Percentiles rank a stretch among this genome's conserved stretches.
Conservation (phyloP, 2,888 invertebrate genomes). For the Pherbina coryleti region DNA sequence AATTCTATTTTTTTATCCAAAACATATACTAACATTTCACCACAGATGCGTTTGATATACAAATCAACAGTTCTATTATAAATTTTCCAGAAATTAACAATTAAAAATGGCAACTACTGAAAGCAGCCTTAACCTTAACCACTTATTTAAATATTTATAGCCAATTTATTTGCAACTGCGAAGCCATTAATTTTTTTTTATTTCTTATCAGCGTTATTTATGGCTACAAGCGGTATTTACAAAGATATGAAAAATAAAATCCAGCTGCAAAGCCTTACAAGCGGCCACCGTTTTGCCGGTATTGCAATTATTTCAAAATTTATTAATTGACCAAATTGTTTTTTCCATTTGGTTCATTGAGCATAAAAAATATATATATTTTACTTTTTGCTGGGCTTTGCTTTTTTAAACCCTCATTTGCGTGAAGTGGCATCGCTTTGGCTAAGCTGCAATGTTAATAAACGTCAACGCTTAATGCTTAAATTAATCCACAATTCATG, state of each 20-base stretch:
- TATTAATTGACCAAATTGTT: conserved; percentile 23
- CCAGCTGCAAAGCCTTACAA: neutral
- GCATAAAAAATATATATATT: too few relatives aligned
- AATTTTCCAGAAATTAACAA: conserved; percentile 2
- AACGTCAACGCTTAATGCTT: conserved; percentile 35
- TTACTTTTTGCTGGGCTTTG: neutral
- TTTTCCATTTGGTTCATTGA: neutral
- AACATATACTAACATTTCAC: too few relatives aligned
- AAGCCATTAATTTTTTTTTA: neutral
- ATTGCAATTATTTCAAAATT: conserved; percentile 4
- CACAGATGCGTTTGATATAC: too few relatives aligned
- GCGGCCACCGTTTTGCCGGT: neutral
- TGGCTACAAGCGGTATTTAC: conserved; percentile 6
- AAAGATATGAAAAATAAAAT: neutral
- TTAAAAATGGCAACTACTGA: neutral
- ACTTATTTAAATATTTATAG: neutral
- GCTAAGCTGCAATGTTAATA: neutral
- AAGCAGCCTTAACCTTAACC: neutral
- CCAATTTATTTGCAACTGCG: conserved; percentile 13
- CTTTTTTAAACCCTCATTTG: neutral
- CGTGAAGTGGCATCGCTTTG: neutral
- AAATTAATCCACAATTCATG: conserved; percentile 53
- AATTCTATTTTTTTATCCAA: neutral
- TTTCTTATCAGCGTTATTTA: conserved; percentile 25
- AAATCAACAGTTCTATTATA: neutral